Evolutionary conservation across 23 tunicate species (phyloP).

Genomic region (Trididemnum clinides): DNA sequence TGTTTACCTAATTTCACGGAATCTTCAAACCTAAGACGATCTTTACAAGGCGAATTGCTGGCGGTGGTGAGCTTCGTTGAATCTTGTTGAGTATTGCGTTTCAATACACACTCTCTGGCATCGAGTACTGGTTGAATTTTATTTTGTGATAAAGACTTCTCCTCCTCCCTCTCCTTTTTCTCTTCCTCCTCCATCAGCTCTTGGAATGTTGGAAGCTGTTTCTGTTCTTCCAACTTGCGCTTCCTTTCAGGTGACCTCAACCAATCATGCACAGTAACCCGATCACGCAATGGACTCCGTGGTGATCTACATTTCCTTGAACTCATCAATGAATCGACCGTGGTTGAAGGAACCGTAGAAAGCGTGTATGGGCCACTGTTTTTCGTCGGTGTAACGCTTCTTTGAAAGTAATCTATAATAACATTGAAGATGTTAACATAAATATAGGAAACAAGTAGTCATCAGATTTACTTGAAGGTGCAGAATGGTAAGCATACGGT

Average conservation of each 20-base stretch:
- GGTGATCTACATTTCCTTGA: neutral
- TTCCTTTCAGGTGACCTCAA: conserved; percentile 44
- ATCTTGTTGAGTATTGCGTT: neutral
- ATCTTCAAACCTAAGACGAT: neutral
- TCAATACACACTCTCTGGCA: neutral
- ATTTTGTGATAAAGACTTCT: neutral
- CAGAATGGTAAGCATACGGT: neutral
- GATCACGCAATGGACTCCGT: conserved; percentile 1
- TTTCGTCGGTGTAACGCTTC: too few species aligned
- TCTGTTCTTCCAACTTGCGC: neutral
- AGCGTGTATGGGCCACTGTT: too few species aligned
- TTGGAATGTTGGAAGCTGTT: conserved; percentile 56
- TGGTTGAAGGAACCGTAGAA: too few species aligned
- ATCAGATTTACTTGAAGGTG: neutral
- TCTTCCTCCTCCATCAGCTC: conserved; percentile 48
- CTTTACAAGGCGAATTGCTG: neutral
- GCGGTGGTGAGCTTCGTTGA: too few species aligned
- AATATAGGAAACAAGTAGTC: too few species aligned
- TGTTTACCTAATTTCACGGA: neutral
- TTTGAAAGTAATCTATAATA: too few species aligned
- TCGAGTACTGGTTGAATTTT: neutral
- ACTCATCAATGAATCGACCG: neutral
- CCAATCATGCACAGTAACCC: conserved; percentile 55
- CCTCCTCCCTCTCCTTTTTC: neutral
- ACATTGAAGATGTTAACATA: too few species aligned